Evolutionary conservation across 1,140 invertebrate species (phyloP).

Genomic region (Aphelenchoides fujianensis): DNA sequence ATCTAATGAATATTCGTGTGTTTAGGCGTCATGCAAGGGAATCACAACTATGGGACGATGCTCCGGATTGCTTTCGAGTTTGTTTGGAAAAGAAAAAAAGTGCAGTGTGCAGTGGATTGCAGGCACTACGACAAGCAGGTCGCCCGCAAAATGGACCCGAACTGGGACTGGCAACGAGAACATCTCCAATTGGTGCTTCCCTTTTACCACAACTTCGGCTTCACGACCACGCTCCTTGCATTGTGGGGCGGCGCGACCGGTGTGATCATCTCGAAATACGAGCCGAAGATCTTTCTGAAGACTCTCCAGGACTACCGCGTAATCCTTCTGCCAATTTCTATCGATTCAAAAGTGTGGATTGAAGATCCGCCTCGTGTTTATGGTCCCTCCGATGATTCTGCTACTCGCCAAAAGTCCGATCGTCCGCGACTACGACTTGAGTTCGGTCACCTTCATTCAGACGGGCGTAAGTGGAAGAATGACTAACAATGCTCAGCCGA

Average conservation of each 20-base stretch:
- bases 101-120: not conserved
- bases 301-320: slow-evolving; percentile 67
- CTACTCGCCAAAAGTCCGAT: slow-evolving; percentile 10
- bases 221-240: slow-evolving; percentile 64
- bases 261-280: slow-evolving; percentile 75
- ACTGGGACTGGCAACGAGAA: slow-evolving; percentile 37
- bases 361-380: slow-evolving; percentile 63
- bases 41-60: slow-evolving; percentile 31
- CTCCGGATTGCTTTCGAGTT: not conserved
- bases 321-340: not conserved
- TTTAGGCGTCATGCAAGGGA: slow-evolving; percentile 38
- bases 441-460: slow-evolving; percentile 6
- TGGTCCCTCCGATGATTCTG: slow-evolving; percentile 26
- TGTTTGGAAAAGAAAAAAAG: no score
- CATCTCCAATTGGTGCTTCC: slow-evolving; percentile 66
- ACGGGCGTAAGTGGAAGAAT: slow-evolving; percentile 19
- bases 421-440: slow-evolving; percentile 17
- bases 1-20: not conserved
- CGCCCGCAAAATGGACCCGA: slow-evolving; percentile 21
- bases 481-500: not conserved
- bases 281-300: slow-evolving; percentile 70
- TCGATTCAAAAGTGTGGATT: no score
- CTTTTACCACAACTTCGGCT: slow-evolving; percentile 80
- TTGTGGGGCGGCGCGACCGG: slow-evolving; percentile 70
- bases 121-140: slow-evolving; percentile 39